phyloP scores from a whole-genome alignment of 2,113 vertebrate species.

The Cervus canadensis region DNA sequence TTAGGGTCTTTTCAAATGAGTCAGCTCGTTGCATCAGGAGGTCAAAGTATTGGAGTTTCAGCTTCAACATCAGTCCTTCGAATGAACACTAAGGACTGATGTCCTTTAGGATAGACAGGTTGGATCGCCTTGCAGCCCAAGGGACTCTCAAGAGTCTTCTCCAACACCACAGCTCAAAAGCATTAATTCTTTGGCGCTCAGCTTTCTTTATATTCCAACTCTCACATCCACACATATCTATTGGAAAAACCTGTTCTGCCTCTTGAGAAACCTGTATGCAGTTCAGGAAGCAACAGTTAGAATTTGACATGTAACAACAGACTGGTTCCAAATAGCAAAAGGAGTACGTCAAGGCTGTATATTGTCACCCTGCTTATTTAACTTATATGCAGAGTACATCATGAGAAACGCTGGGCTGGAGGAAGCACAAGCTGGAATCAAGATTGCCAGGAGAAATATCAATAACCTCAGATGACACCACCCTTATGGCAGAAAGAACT shows the following conservation, averaged over 20 bases:
- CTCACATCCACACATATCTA: background rate
- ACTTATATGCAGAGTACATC: background rate
- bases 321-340: background rate
- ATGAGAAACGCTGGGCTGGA: background rate
- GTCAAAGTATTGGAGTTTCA: background rate
- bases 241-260: background rate
- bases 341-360: background rate
- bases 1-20: background rate
- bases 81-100: background rate
- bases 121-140: background rate
- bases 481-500: background rate
- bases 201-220: background rate
- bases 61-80: background rate
- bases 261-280: background rate
- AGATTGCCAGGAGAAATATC: background rate
- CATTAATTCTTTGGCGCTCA: rapidly evolving
- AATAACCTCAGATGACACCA: background rate
- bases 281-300: background rate
- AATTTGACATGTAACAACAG: background rate
- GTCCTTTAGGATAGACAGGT: background rate
- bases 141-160: background rate
- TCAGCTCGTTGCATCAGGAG: background rate
- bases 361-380: background rate
- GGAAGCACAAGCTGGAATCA: background rate
- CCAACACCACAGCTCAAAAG: background rate